A percentile compares a stretch with the other conserved stretches of the same genome.
phyloP scores from a whole-genome alignment of 1,140 invertebrate species.

The Sweltsa coloradensis region DNA sequence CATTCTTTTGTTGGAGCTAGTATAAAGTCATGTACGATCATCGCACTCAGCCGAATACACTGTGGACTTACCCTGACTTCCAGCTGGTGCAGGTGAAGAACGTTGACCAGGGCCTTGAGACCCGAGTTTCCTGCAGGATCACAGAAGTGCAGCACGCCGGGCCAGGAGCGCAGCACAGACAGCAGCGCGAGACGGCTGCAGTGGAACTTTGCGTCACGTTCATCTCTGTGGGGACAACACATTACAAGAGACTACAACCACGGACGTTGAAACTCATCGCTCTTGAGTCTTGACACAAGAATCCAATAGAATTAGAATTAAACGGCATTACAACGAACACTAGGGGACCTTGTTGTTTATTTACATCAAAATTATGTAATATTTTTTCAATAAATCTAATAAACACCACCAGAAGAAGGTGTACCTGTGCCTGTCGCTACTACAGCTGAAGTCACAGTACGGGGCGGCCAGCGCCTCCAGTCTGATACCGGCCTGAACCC shows the following conservation, averaged over 20 bases:
- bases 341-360: too few relatives aligned
- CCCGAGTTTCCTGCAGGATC: constrained; percentile 56
- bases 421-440: constrained; percentile 30
- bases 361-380: constrained; percentile 18
- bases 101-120: constrained; percentile 71
- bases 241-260: constrained; percentile 4
- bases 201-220: constrained; percentile 65
- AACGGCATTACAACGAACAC: too few relatives aligned
- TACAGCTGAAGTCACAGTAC: constrained; percentile 82
- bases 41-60: too few relatives aligned
- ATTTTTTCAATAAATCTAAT: constrained; percentile 10
- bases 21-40: too few relatives aligned
- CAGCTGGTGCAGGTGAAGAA: constrained; percentile 73
- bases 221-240: constrained; percentile 45
- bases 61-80: constrained; percentile 68
- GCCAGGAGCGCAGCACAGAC: constrained; percentile 79
- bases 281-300: too few relatives aligned
- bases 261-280: too few relatives aligned
- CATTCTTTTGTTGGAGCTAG: too few relatives aligned
- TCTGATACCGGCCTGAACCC: constrained; percentile 57
- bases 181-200: constrained; percentile 73
- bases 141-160: constrained; percentile 77
- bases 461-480: constrained; percentile 77
- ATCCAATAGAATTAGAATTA: too few relatives aligned
- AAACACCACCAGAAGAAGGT: background rate